Evolutionary conservation across 2,113 vertebrate genomes (phyloP).

Genomic region (Sclerurus mexicanus): DNA sequence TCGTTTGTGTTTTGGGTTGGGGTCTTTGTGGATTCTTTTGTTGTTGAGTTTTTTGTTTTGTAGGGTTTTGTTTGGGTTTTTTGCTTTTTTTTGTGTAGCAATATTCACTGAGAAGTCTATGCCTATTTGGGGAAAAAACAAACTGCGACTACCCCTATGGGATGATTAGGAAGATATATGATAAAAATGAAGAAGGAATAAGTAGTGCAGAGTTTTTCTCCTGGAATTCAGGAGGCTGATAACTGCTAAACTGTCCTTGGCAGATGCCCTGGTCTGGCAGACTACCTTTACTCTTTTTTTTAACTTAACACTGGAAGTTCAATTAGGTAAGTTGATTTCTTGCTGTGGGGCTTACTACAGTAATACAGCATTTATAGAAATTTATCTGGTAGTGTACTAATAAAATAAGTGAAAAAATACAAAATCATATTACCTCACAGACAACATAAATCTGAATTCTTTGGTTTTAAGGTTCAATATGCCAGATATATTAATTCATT

Average conservation of each 20-base stretch:
- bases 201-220: neutral
- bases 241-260: neutral
- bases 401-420: neutral
- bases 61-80: neutral
- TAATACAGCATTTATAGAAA: neutral
- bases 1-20: too few species aligned
- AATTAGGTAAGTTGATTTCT: neutral
- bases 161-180: neutral
- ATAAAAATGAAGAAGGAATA: neutral
- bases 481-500: neutral
- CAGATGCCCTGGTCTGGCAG: neutral
- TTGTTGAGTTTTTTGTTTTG: neutral
- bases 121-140: neutral
- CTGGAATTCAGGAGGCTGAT: neutral
- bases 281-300: neutral
- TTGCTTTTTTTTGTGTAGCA: neutral
- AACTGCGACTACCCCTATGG: neutral
- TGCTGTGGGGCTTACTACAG: neutral
- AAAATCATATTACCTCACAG: neutral
- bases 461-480: neutral
- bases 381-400: neutral
- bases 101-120: neutral
- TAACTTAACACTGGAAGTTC: neutral
- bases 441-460: neutral
- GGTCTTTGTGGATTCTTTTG: too few species aligned